These are phyloP conservation scores for Myotis brandtii DNA, from an alignment of 2,113 vertebrate species.

Conservation along the genomic window DNA sequence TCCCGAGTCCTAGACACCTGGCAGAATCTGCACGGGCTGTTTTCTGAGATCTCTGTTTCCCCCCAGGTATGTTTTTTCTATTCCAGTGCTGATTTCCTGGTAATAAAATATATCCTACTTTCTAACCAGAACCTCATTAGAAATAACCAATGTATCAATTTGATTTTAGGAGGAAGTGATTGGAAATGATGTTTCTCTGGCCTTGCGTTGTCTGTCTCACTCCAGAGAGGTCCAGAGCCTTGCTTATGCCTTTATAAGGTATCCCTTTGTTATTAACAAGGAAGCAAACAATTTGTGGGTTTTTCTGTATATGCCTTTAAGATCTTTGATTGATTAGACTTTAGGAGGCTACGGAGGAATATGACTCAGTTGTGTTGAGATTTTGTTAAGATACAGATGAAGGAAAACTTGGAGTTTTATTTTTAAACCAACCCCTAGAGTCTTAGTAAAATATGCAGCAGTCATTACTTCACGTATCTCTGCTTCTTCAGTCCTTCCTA, in stretches of 20 bases:
- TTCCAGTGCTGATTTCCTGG: neutral
- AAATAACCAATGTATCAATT: neutral
- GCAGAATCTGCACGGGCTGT: neutral
- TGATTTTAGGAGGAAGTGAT: neutral
- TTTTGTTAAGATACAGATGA: slow-evolving; percentile 57
- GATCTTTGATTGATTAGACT: slow-evolving; percentile 39
- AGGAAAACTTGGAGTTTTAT: slow-evolving; percentile 36
- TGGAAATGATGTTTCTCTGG: neutral
- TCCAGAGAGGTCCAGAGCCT: neutral
- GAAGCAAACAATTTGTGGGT: neutral
- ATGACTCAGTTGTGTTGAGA: slow-evolving; percentile 43
- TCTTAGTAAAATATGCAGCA: slow-evolving; percentile 55
- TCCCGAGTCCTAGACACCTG: neutral
- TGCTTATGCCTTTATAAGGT: neutral
- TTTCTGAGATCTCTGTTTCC: slow-evolving; percentile 23
- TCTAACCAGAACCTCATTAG: slow-evolving; percentile 4
- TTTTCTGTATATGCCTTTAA: neutral
- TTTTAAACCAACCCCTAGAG: slow-evolving; percentile 18
- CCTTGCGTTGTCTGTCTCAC: neutral
- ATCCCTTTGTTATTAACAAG: neutral
- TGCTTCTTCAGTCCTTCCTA: slow-evolving; percentile 10
- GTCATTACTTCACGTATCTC: neutral
- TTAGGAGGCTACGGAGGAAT: neutral
- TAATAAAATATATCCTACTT: slow-evolving; percentile 21
- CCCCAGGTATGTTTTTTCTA: neutral